A percentile compares a stretch with the other conserved stretches of the same genome.
phyloP scores from a whole-genome alignment of 2,888 invertebrate species.

The Apamea epomidion region DNA sequence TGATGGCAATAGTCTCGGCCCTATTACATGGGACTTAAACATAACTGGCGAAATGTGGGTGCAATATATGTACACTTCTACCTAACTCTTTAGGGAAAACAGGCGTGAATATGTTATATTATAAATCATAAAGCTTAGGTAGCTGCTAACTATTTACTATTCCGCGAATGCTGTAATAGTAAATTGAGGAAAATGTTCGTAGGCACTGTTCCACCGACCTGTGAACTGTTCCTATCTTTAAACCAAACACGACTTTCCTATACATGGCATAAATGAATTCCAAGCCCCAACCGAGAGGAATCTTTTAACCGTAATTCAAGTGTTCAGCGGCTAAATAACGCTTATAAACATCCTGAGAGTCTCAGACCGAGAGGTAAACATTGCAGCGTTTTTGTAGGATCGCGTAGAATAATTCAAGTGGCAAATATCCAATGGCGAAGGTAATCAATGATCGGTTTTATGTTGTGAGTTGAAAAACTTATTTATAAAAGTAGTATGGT shows the following conservation, averaged over 20 bases:
- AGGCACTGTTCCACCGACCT: conserved; percentile 27
- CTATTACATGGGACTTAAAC: not conserved
- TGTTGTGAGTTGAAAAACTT: not conserved
- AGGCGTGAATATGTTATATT: not conserved
- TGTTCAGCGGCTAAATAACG: conserved; percentile 40
- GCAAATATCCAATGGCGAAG: not conserved
- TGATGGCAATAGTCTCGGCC: not conserved
- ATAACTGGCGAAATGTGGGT: not conserved
- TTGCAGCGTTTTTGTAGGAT: conserved; percentile 25
- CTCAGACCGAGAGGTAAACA: conserved; percentile 26
- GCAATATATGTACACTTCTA: too few relatives aligned
- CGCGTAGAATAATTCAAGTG: conserved; percentile 13
- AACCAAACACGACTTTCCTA: conserved; percentile 45
- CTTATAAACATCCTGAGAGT: conserved; percentile 19
- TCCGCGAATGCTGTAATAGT: conserved; percentile 13
- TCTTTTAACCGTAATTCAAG: conserved; percentile 48
- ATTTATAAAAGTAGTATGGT: not conserved
- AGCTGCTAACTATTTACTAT: conserved; percentile 15
- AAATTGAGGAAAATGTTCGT: conserved; percentile 35
- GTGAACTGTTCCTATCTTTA: conserved; percentile 40
- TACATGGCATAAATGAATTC: conserved; percentile 55
- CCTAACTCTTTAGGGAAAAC: not conserved
- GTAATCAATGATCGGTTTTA: not conserved
- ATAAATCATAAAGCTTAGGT: not conserved
- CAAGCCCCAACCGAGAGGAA: conserved; percentile 36